Base-by-base conservation (phyloP, 2,888 invertebrate species). In the Pollenia amentaria region DNA sequence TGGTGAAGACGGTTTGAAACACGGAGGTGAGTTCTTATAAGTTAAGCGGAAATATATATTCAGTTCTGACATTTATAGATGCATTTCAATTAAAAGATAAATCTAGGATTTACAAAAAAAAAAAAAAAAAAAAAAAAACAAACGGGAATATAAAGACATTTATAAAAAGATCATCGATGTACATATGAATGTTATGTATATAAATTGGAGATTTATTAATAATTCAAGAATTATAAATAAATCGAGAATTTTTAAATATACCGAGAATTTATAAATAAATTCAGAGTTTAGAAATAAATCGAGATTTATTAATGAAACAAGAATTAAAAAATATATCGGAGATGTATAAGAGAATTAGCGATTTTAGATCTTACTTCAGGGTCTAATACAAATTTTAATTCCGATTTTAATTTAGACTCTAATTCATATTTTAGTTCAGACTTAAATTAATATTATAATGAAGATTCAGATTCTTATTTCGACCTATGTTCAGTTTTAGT, bases 1-100 rank as follows among this genome's bases (percentile, higher is more conserved):
- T 91, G 99, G 99, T 76, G 99, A 99, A 93, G 98, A 98, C 92
- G 99, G 98, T 0, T 94, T 99, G 88, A 98, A 98, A 94, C 96
- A 96, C 69, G 96, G 96, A 65, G 92, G 92, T 91, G 84, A 87
- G 89, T 60, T 10, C n/a, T 8, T 29, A 29, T 29, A 29, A 29
- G 6, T 46, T 21, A 0, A 14, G 0, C 3, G 21, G 6, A 6
- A 6, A 29, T 29, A 6, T 29, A 29, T 29, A 29, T 3, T 6
- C 29, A 6, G 29, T 0, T 29, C 29, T 2, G 3, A 29, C 2
- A 29, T 29, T 29, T 29, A 21, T 29, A 29, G 29, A 29, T 29
- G 1, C 2, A 29, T 29, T 29, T 29, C 0, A 29, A 29, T 2
- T 29, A 3, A 29, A 2, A 29, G 29, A 29, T 0, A 2, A 29